phyloP scores from a whole-genome alignment of 1,140 invertebrate genomes.

The Doryteuthis pealeii region DNA sequence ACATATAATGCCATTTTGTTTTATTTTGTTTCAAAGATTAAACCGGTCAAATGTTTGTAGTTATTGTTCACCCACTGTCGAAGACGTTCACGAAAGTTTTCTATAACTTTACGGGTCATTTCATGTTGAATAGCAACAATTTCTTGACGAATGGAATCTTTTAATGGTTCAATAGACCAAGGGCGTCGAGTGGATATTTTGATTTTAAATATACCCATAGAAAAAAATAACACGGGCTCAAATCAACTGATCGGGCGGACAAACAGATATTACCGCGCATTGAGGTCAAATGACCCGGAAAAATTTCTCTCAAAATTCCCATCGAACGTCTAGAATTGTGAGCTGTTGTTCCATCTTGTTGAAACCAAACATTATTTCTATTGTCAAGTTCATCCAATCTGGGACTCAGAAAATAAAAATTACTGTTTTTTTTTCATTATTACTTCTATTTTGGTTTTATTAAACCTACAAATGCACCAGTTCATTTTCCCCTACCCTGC shows the following conservation, averaged over 20 bases:
- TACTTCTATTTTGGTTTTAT: no score
- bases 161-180: neutral
- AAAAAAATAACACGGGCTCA: neutral
- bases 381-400: neutral
- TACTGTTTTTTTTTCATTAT: no score
- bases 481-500: no score
- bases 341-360: neutral
- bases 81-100: neutral
- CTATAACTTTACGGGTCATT: neutral
- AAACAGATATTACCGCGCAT: neutral
- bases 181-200: neutral
- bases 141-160: neutral
- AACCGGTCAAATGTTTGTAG: neutral
- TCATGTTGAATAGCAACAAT: neutral
- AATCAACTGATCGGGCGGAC: neutral
- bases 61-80: neutral
- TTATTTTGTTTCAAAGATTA: neutral
- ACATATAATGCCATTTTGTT: constrained; percentile 6
- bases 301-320: neutral
- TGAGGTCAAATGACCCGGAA: neutral
- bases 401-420: neutral
- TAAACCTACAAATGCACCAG: no score
- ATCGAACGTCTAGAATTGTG: neutral
- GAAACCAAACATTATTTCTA: neutral
- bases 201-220: neutral